Conservation (phyloP, 2,888 invertebrate species). For the Nemoura dubitans region DNA sequence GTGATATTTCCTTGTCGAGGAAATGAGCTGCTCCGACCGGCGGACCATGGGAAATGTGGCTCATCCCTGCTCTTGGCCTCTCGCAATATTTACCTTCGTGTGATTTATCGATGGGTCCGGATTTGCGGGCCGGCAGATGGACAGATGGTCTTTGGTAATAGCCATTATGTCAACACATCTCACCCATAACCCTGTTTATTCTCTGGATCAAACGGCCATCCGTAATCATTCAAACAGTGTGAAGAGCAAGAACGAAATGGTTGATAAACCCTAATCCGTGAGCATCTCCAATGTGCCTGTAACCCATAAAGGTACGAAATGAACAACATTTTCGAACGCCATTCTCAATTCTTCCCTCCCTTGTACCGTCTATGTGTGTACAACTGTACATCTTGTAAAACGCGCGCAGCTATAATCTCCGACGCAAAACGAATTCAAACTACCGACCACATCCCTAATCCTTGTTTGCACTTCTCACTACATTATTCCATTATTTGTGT, state of each 20-base stretch:
- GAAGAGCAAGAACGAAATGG: slow-evolving; percentile 32
- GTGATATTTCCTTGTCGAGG: not conserved
- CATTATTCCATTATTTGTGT: slow-evolving; percentile 36
- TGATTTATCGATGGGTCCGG: slow-evolving; percentile 50
- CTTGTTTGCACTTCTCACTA: slow-evolving; percentile 35
- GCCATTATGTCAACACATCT: slow-evolving; percentile 44
- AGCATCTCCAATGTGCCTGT: not conserved
- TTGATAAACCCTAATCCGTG: slow-evolving; percentile 34
- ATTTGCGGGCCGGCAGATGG: slow-evolving; percentile 46
- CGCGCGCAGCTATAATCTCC: slow-evolving; percentile 24
- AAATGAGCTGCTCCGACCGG: slow-evolving; percentile 17
- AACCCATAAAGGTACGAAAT: slow-evolving; percentile 13
- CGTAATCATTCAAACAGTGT: slow-evolving; percentile 45
- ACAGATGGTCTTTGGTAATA: slow-evolving; percentile 45
- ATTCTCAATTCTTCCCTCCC: slow-evolving; percentile 29
- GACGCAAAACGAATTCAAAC: slow-evolving; percentile 36
- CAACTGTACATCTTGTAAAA: slow-evolving; percentile 37
- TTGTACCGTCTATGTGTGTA: slow-evolving; percentile 32
- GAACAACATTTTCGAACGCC: slow-evolving; percentile 32
- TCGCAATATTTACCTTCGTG: slow-evolving; percentile 50
- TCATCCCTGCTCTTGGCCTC: slow-evolving; percentile 40
- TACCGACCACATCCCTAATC: slow-evolving; percentile 38
- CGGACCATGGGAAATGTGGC: slow-evolving; percentile 26
- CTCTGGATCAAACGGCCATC: slow-evolving; percentile 44
- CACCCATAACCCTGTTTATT: slow-evolving; percentile 41